Evolutionary conservation across 2,797 vertebrate species (phyloP).

Genomic region (Garrulus glandarius): DNA sequence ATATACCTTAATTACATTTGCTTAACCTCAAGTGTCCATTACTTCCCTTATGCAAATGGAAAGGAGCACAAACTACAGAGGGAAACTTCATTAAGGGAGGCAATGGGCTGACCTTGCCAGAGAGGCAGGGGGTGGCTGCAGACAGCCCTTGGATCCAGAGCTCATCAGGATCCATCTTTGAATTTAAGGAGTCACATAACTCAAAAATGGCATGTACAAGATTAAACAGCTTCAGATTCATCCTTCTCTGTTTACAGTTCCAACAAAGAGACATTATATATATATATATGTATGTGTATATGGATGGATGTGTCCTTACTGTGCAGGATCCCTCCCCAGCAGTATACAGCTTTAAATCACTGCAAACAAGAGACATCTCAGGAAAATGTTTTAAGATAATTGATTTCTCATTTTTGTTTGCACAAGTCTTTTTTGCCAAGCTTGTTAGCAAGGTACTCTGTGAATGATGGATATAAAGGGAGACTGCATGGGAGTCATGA

Average conservation of each 20-base stretch:
- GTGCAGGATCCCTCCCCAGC: not conserved
- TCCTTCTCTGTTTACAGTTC: not conserved
- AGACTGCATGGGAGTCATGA: not conserved
- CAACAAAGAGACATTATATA: not conserved
- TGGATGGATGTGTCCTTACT: not conserved
- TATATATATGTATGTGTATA: fast-evolving
- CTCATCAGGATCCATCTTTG: not conserved
- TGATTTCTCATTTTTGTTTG: not conserved
- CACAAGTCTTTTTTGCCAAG: not conserved
- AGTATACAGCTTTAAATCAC: not conserved
- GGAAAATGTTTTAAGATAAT: not conserved
- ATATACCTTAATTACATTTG: not conserved
- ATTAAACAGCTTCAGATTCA: not conserved
- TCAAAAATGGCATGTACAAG: not conserved
- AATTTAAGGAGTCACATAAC: not conserved
- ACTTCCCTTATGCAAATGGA: not conserved
- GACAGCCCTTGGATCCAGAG: not conserved
- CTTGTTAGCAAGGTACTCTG: not conserved
- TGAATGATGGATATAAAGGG: not conserved
- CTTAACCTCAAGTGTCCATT: not conserved
- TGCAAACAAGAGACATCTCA: not conserved
- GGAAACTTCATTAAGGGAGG: not conserved
- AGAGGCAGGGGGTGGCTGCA: not conserved
- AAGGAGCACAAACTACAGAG: not conserved
- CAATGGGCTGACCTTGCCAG: not conserved